Base-by-base conservation (phyloP, 2,797 vertebrate genomes). In the Phataginus tricuspis region DNA sequence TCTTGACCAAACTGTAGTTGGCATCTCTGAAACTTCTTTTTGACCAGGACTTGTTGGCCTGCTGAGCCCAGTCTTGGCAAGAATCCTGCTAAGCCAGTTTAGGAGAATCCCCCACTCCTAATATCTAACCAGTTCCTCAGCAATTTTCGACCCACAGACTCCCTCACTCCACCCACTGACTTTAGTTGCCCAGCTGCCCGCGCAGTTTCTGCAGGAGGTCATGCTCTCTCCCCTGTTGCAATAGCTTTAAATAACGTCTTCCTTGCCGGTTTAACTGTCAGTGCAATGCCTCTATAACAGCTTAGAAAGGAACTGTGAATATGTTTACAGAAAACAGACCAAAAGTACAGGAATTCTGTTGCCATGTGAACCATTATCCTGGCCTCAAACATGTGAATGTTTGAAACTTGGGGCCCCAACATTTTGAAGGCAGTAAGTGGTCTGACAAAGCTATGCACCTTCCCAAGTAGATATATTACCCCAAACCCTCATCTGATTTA, bases 191-290 rank as follows among this genome's bases (percentile, higher is more conserved):
- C 57, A 18, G n/a, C 42, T 42, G 10, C n/a, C 29, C 49, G 39
- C 27, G 5, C 4, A 27, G 2, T 6, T 8, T 55, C 15, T 0
- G 2, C 31, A 29, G 19, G 29, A 45, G 4, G 13, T 71, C 31
- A 21, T 7, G 12, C 59, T 75, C 29, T 84, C 63, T 57, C 55
- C 51, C 45, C 2, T 1, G 5, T 23, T 9, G 18, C 34, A 14
- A 4, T 1, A n/a, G 21, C 27, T 42, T 14, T 2, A 7, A 15
- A 53, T 59, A 10, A 31, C 57, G 18, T 42, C 15, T 49, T 39
- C 31, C 2, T 19, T 4, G 23, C 3, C 7, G 27, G 29, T 2
- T 42, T 8, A 21, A 45, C 27, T 39, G 27, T n/a, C n/a, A 5
- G 10, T 5, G 6, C 5, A 6, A 21, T 7, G 34, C 21, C 68